phyloP scores from a whole-genome alignment of 2,797 vertebrate genomes.

The Aplochiton taeniatus region DNA sequence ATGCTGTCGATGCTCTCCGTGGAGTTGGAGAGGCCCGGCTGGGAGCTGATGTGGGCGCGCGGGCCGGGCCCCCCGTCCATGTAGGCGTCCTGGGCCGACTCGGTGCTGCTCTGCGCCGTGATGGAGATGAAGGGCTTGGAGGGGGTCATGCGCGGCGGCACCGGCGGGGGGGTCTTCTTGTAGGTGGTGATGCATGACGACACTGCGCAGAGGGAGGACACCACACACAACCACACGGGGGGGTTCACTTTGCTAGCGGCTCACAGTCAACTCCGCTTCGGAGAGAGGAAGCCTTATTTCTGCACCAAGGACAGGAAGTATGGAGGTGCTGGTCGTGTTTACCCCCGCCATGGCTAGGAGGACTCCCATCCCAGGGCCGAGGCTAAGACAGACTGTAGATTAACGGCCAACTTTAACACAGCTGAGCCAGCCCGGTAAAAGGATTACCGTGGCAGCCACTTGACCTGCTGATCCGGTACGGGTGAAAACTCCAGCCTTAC shows the following conservation, averaged over 20 bases:
- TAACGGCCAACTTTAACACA: conserved; percentile 61
- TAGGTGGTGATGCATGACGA: conserved; percentile 99
- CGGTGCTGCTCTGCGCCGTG: conserved; percentile 99
- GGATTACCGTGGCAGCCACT: conserved; percentile 63
- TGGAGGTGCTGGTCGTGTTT: neutral
- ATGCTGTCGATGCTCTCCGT: conserved; percentile 99
- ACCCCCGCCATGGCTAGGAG: conserved; percentile 2
- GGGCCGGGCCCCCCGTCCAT: conserved; percentile 89
- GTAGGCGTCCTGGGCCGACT: conserved; percentile 98
- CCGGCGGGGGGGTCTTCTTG: conserved; percentile 98
- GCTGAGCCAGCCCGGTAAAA: conserved; percentile 55
- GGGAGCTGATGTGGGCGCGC: conserved; percentile 87
- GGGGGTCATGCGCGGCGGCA: conserved; percentile 92
- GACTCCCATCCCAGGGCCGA: conserved; percentile 6
- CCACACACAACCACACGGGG: neutral
- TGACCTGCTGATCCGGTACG: conserved; percentile 66
- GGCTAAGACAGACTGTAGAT: conserved; percentile 58
- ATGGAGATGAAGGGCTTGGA: conserved; percentile 99
- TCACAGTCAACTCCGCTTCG: neutral
- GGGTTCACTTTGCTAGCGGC: neutral
- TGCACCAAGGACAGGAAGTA: neutral
- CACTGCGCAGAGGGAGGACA: conserved; percentile 69
- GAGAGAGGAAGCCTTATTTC: too few relatives aligned
- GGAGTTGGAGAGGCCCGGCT: conserved; percentile 97
- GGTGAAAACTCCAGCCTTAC: neutral